These are phyloP conservation scores for Phrynocephalus forsythii DNA, from an alignment of 2,797 vertebrate genomes.

Conservation along the genomic window DNA sequence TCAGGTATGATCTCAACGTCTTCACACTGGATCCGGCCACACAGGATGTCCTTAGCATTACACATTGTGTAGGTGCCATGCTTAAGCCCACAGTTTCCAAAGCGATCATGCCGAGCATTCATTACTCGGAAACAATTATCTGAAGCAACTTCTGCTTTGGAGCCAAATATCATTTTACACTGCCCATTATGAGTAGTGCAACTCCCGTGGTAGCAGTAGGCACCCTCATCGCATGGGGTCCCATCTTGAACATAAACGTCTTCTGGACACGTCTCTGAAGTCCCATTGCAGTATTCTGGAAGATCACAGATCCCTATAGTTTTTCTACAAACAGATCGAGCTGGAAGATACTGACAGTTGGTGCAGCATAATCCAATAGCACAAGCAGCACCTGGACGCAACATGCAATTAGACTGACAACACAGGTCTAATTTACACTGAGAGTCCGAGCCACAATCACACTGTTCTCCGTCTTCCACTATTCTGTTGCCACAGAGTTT, in stretches of 20 bases:
- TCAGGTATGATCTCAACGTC: slow-evolving; percentile 42
- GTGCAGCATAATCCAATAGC: slow-evolving; percentile 66
- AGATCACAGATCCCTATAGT: slow-evolving; percentile 46
- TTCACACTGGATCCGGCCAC: slow-evolving; percentile 73
- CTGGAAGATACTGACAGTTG: slow-evolving; percentile 55
- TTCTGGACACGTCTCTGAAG: slow-evolving; percentile 48
- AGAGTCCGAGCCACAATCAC: slow-evolving; percentile 63
- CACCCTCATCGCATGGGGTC: slow-evolving; percentile 1
- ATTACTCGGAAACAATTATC: slow-evolving; percentile 60
- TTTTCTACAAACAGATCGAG: slow-evolving; percentile 57
- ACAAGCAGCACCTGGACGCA: slow-evolving; percentile 54
- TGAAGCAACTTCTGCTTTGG: slow-evolving; percentile 37
- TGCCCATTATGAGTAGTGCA: slow-evolving; percentile 56
- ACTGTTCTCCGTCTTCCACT: slow-evolving; percentile 57
- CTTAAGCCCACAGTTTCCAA: slow-evolving; percentile 71
- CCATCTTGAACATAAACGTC: slow-evolving; percentile 61
- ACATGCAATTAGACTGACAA: slow-evolving; percentile 14
- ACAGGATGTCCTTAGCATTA: slow-evolving; percentile 49
- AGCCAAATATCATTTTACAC: slow-evolving; percentile 57
- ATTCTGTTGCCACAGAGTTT: slow-evolving; percentile 62
- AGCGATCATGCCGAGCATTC: slow-evolving; percentile 55
- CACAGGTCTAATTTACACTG: slow-evolving; percentile 58
- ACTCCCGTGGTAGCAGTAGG: slow-evolving; percentile 51
- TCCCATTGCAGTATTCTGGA: slow-evolving; percentile 70
- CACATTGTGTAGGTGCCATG: slow-evolving; percentile 48